Conservation (phyloP, 2,888 invertebrate genomes). For the Chesias legatella region DNA sequence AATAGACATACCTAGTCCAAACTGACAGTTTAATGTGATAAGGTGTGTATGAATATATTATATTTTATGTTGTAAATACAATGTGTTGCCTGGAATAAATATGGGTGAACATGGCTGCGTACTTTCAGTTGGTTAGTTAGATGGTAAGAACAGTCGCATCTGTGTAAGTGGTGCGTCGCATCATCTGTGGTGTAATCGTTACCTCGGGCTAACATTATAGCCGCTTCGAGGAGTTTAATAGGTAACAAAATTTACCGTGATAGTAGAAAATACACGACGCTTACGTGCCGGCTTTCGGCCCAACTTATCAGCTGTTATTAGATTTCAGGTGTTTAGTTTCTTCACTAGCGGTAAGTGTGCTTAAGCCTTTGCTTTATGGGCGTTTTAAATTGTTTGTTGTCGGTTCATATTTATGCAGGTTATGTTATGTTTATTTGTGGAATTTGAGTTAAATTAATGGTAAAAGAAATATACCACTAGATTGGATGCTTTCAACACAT, state of each 20-base stretch:
- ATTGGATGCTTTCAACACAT: too few species aligned
- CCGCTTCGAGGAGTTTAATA: constrained; percentile 78
- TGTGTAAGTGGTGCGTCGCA: constrained; percentile 31
- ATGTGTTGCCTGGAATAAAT: too few species aligned
- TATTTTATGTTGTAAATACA: too few species aligned
- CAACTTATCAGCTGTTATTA: constrained; percentile 67
- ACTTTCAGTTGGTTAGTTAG: too few species aligned
- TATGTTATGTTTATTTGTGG: neutral
- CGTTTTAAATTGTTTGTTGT: constrained; percentile 21
- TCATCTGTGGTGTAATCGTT: constrained; percentile 74
- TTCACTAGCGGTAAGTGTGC: constrained; percentile 33
- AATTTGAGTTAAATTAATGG: neutral
- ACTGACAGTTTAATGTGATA: too few species aligned
- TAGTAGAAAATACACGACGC: constrained; percentile 75
- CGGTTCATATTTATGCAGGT: constrained; percentile 10
- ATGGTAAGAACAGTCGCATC: constrained; percentile 34
- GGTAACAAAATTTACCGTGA: constrained; percentile 78
- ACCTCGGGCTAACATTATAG: constrained; percentile 78
- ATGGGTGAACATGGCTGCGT: too few species aligned
- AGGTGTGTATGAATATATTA: too few species aligned
- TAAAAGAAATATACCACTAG: too few species aligned
- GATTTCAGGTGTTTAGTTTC: constrained; percentile 63
- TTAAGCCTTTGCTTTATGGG: constrained; percentile 29
- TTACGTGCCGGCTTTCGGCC: constrained; percentile 65
- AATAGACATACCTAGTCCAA: too few species aligned